Evolutionary conservation across 2,888 invertebrate genomes (phyloP).

Genomic region (Didymodactylos carnosus): DNA sequence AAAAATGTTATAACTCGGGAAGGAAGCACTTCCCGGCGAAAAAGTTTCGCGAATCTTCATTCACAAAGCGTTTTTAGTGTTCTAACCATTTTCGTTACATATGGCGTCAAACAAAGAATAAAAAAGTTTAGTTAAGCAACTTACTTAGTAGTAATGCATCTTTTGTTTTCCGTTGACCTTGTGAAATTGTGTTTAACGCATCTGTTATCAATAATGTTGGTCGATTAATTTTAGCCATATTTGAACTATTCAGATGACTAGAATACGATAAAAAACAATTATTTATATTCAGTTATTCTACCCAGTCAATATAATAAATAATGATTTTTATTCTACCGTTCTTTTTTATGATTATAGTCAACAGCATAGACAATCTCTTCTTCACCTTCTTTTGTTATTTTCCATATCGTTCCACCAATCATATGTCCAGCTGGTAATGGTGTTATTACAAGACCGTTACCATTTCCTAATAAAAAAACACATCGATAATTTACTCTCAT

Average conservation of each 20-base stretch:
- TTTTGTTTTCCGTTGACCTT: constrained; percentile 63
- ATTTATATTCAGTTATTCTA: background rate
- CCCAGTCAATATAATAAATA: background rate
- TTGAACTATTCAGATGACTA: constrained; percentile 75
- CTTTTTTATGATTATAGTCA: constrained; percentile 96
- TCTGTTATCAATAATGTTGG: constrained; percentile 86
- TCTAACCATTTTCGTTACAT: too few relatives aligned
- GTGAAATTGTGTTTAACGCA: constrained; percentile 82
- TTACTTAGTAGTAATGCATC: constrained; percentile 89
- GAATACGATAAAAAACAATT: constrained; percentile 13
- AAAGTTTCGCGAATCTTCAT: background rate
- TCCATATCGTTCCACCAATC: constrained; percentile 96
- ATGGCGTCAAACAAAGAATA: constrained; percentile 16
- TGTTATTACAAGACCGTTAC: constrained; percentile 74
- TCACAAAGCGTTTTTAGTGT: background rate
- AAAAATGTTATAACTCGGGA: too few relatives aligned
- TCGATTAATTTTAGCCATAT: constrained; percentile 64
- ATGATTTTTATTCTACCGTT: constrained; percentile 44
- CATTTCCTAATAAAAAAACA: constrained; percentile 49
- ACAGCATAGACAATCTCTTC: constrained; percentile 95
- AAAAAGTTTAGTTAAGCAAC: constrained; percentile 21
- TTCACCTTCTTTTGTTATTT: constrained; percentile 87
- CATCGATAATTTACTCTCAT: background rate
- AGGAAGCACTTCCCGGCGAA: too few relatives aligned
- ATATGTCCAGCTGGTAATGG: constrained; percentile 88